A percentile compares a stretch with the other conserved stretches of the same genome.
These are phyloP conservation scores for Chaetodon trifasciatus DNA, from an alignment of 2,797 vertebrate genomes.

Conservation along the genomic window DNA sequence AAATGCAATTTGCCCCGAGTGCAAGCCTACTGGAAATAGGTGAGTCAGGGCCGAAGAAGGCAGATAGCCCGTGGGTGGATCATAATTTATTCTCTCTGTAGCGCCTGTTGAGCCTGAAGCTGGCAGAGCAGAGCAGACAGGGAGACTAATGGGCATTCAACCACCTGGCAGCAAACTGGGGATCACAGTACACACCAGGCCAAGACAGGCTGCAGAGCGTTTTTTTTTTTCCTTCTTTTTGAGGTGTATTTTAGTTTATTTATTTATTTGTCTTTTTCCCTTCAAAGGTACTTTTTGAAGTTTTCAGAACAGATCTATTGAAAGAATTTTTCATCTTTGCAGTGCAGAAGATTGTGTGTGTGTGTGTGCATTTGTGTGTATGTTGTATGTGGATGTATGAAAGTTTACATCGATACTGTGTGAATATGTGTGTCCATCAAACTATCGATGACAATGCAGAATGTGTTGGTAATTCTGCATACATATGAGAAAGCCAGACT, in stretches of 20 bases:
- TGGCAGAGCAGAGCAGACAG: conserved; percentile 68
- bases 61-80: conserved; percentile 73
- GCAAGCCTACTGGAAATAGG: conserved; percentile 77
- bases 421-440: background rate
- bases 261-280: background rate
- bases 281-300: conserved; percentile 24
- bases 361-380: background rate
- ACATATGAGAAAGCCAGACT: background rate
- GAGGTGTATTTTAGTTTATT: background rate
- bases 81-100: conserved; percentile 77
- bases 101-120: conserved; percentile 72
- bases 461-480: background rate
- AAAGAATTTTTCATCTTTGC: conserved; percentile 1
- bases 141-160: conserved; percentile 75
- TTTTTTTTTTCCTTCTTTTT: conserved; percentile 9
- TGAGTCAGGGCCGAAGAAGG: conserved; percentile 70
- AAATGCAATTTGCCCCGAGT: conserved; percentile 77
- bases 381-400: background rate
- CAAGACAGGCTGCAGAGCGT: conserved; percentile 24
- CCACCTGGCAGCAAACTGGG: conserved; percentile 66
- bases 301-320: background rate
- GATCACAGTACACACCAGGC: conserved; percentile 40
- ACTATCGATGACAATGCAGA: background rate
- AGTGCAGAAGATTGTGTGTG: background rate
- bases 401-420: background rate